phyloP scores from a whole-genome alignment of 2,113 vertebrate genomes.

The Pseudonaja textilis region DNA sequence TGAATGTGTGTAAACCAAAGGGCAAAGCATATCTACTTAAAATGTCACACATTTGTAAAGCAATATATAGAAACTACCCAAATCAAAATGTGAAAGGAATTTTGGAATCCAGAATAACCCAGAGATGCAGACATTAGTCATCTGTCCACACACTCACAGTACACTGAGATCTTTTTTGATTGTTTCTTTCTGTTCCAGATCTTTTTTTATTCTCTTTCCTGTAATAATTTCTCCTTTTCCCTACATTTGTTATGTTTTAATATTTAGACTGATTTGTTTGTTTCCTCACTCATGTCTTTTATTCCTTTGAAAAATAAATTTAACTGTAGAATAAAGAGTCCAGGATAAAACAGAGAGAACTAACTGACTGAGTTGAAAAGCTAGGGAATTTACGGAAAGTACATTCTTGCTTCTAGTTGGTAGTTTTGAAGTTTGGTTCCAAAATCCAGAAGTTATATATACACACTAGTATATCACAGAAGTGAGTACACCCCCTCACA shows the following conservation, averaged over 20 bases:
- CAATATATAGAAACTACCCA: background rate
- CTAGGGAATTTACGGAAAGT: conserved; percentile 50
- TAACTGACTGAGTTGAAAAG: conserved; percentile 41
- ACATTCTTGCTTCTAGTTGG: conserved; percentile 43
- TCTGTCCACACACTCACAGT: conserved; percentile 43
- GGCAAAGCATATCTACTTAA: background rate
- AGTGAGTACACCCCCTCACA: no score
- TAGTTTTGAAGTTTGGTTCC: conserved; percentile 32
- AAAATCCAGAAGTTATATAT: conserved; percentile 28
- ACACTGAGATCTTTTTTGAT: conserved; percentile 31
- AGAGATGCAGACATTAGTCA: background rate
- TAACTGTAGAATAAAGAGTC: background rate
- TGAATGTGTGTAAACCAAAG: background rate
- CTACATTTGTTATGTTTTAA: conserved; percentile 32
- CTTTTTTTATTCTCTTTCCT: conserved; percentile 52
- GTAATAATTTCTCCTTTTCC: conserved; percentile 49
- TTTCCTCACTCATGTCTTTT: conserved; percentile 37
- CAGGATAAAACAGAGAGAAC: conserved; percentile 41
- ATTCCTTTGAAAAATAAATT: conserved; percentile 10
- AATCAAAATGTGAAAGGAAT: background rate
- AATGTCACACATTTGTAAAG: background rate
- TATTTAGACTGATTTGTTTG: conserved; percentile 23
- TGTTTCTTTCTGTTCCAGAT: conserved; percentile 41
- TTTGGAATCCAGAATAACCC: background rate
- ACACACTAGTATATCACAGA: no score